Percentiles rank a stretch among this genome's conserved stretches.
phyloP scores from a whole-genome alignment of 2,888 invertebrate species.

The Beris chalybata region DNA sequence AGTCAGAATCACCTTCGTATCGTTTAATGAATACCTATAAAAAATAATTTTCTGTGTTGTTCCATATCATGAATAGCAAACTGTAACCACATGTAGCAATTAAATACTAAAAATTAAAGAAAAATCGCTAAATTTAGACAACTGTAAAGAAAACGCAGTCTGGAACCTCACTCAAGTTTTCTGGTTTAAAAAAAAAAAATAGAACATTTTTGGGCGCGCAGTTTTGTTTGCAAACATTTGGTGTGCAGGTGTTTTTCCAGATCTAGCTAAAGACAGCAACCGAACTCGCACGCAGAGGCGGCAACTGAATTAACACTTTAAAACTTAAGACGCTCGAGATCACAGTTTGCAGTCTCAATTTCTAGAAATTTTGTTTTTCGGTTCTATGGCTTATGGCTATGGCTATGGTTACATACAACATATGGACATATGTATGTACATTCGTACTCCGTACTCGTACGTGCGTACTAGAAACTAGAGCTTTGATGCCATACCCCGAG shows the following conservation, averaged over 20 bases:
- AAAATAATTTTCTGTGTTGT: too few relatives aligned
- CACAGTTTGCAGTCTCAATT: too few relatives aligned
- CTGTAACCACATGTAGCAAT: constrained; percentile 30
- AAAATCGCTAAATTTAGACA: constrained; percentile 26
- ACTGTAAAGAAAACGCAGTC: constrained; percentile 6
- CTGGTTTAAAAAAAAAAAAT: constrained; percentile 12
- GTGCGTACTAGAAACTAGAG: too few relatives aligned
- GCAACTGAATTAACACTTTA: too few relatives aligned
- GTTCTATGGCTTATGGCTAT: background rate
- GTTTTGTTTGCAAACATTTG: constrained; percentile 35
- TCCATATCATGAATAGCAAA: constrained; percentile 1
- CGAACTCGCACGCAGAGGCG: constrained; percentile 33
- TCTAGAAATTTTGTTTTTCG: too few relatives aligned
- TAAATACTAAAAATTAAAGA: constrained; percentile 13
- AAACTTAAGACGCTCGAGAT: too few relatives aligned
- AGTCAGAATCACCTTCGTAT: too few relatives aligned
- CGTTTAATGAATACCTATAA: too few relatives aligned
- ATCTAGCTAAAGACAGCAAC: constrained; percentile 20
- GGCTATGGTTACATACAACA: too few relatives aligned
- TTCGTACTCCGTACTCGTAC: too few relatives aligned
- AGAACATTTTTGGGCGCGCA: constrained; percentile 6
- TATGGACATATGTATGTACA: too few relatives aligned
- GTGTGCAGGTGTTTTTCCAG: constrained; percentile 40
- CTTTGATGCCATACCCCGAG: too few relatives aligned
- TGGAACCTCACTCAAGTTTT: constrained; percentile 18